Evolutionary conservation across 2,797 vertebrate genomes (phyloP).

Genomic region (Gobionotothen gibberifrons): DNA sequence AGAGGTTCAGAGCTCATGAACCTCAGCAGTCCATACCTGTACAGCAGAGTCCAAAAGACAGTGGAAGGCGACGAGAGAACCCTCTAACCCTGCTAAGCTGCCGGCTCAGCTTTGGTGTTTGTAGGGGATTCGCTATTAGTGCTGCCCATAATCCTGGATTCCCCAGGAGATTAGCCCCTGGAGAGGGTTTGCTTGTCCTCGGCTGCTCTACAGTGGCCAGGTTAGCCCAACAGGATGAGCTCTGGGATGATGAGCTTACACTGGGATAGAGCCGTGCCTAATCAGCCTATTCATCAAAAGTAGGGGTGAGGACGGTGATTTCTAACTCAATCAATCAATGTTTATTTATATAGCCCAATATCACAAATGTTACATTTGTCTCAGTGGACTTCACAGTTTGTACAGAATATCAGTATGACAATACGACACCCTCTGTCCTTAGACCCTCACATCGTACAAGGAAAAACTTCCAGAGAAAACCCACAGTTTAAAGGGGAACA

Average conservation of each 20-base stretch:
- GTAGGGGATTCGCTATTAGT: conserved; percentile 64
- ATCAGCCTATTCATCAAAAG: conserved; percentile 52
- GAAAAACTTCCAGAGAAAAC: too few relatives aligned
- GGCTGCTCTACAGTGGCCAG: conserved; percentile 48
- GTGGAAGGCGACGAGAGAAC: conserved; percentile 31
- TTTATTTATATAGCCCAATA: too few relatives aligned
- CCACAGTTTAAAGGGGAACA: too few relatives aligned
- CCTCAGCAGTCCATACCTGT: conserved; percentile 29
- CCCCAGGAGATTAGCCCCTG: conserved; percentile 58
- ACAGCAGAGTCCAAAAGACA: conserved; percentile 22
- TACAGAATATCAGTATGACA: too few relatives aligned
- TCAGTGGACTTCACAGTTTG: too few relatives aligned
- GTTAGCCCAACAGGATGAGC: conserved; percentile 68
- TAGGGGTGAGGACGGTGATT: conserved; percentile 2
- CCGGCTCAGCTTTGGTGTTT: conserved; percentile 50
- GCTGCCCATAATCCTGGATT: conserved; percentile 71
- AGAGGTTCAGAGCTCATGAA: conserved; percentile 4
- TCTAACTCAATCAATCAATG: not conserved
- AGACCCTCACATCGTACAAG: too few relatives aligned
- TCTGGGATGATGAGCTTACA: conserved; percentile 54
- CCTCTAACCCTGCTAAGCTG: conserved; percentile 51
- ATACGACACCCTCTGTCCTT: too few relatives aligned
- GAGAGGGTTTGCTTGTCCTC: conserved; percentile 58
- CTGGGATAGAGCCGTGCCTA: conserved; percentile 24
- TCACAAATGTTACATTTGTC: too few relatives aligned